Conservation (phyloP, 2,797 vertebrate genomes). For the Enteromius viviparus region DNA sequence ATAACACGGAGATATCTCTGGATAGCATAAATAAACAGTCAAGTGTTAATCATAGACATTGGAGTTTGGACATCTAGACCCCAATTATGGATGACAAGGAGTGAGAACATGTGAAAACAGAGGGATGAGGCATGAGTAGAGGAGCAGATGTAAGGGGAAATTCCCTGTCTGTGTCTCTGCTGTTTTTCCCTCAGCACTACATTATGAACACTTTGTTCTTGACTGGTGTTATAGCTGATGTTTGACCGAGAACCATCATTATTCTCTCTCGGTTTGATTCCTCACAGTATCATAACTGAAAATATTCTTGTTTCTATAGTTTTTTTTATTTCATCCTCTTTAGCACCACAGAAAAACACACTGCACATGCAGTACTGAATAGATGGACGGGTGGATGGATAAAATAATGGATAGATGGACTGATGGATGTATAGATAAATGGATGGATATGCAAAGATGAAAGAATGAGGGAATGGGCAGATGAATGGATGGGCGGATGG, state of each 20-base stretch:
- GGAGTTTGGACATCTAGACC: slow-evolving; percentile 43
- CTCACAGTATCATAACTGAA: slow-evolving; percentile 28
- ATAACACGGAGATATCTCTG: slow-evolving; percentile 27
- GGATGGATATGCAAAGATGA: not conserved
- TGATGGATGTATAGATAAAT: not conserved
- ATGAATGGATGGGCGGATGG: not conserved
- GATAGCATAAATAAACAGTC: slow-evolving; percentile 40
- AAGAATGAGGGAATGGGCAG: not conserved
- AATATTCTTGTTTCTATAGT: not conserved
- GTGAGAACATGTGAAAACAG: slow-evolving; percentile 41
- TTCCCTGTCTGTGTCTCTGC: slow-evolving; percentile 14
- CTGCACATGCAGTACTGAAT: not conserved
- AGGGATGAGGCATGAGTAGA: not conserved
- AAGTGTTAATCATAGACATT: slow-evolving; percentile 45
- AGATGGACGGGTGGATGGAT: not conserved
- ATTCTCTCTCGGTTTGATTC: slow-evolving; percentile 19
- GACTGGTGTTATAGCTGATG: not conserved
- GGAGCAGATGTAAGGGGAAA: slow-evolving; percentile 26
- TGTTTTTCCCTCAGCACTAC: slow-evolving; percentile 3
- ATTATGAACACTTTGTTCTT: slow-evolving; percentile 18
- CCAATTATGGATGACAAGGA: slow-evolving; percentile 56
- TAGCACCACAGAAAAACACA: not conserved
- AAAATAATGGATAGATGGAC: not conserved
- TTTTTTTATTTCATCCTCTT: not conserved
- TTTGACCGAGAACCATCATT: slow-evolving; percentile 28